Evolutionary conservation across 2,888 invertebrate species (phyloP).

Genomic region (Neelides folsomi): DNA sequence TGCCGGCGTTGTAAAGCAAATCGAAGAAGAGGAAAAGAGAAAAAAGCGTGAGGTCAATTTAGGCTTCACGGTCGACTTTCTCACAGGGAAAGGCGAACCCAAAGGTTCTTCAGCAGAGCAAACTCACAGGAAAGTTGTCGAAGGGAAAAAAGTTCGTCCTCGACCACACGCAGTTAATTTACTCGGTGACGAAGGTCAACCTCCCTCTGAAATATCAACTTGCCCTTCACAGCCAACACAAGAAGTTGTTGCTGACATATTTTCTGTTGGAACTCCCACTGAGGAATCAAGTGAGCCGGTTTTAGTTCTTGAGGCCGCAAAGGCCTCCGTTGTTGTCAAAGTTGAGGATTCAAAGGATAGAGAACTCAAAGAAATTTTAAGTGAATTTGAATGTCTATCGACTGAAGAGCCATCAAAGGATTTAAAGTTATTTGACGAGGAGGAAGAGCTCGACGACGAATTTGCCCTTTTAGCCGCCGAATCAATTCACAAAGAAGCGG

Average conservation of each 20-base stretch:
- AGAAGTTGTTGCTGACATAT: not conserved
- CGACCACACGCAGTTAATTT: conserved; percentile 33
- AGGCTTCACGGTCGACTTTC: conserved; percentile 73
- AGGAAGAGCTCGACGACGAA: conserved; percentile 59
- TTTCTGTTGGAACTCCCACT: conserved; percentile 8
- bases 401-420: not conserved
- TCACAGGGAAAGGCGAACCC: conserved; percentile 67
- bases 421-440: conserved; percentile 29
- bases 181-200: conserved; percentile 31
- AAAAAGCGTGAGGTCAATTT: conserved; percentile 52
- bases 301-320: conserved; percentile 2
- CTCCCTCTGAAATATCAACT: conserved; percentile 42
- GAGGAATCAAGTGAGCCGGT: conserved; percentile 11
- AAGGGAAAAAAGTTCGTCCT: conserved; percentile 31
- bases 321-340: not conserved
- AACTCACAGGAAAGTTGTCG: conserved; percentile 39
- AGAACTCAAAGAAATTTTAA: conserved; percentile 20
- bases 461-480: conserved; percentile 65
- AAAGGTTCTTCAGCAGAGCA: conserved; percentile 45
- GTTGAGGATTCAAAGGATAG: not conserved
- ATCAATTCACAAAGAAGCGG: conserved; percentile 48
- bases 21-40: conserved; percentile 52
- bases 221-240: not conserved
- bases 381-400: conserved; percentile 30
- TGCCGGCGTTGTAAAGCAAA: conserved; percentile 65